A percentile compares a stretch with the other conserved stretches of the same genome.
These are phyloP conservation scores for Microtus ochrogaster DNA, from an alignment of 2,113 vertebrate genomes.

Conservation along the genomic window DNA sequence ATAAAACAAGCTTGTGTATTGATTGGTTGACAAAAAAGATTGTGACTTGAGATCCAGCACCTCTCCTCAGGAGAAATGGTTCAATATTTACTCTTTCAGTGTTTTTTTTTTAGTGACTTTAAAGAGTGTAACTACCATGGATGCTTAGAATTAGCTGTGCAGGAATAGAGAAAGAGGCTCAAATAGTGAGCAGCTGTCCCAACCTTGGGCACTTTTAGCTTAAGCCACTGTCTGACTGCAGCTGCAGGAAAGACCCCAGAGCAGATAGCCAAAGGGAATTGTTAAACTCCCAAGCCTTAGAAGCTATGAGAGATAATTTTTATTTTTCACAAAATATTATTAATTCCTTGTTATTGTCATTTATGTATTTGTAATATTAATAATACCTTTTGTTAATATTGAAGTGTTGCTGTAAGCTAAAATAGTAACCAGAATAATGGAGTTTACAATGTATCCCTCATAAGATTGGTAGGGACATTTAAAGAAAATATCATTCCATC, in stretches of 20 bases:
- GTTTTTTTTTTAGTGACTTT: conserved; percentile 1
- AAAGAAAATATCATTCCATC: conserved; percentile 44
- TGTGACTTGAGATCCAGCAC: not conserved
- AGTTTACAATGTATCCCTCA: conserved; percentile 25
- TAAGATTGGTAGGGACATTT: not conserved
- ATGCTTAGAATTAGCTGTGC: not conserved
- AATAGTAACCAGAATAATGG: not conserved
- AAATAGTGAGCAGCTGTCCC: not conserved
- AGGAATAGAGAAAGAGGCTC: not conserved
- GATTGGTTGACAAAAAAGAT: conserved; percentile 39
- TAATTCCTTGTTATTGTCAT: not conserved
- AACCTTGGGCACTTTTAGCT: not conserved
- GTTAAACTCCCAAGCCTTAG: not conserved
- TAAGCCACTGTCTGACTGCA: not conserved
- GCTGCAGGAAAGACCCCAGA: not conserved
- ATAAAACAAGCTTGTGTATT: conserved; percentile 24
- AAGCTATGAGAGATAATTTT: not conserved
- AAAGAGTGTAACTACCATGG: not conserved
- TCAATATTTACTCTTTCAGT: conserved; percentile 38
- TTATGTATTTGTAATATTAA: conserved; percentile 13
- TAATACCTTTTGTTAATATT: conserved; percentile 1
- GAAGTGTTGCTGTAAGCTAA: not conserved
- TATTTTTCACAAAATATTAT: conserved; percentile 4
- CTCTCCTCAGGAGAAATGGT: conserved; percentile 30
- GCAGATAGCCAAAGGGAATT: not conserved